phyloP scores from a whole-genome alignment of 2,888 invertebrate species.

The Trachelus troglodyta region DNA sequence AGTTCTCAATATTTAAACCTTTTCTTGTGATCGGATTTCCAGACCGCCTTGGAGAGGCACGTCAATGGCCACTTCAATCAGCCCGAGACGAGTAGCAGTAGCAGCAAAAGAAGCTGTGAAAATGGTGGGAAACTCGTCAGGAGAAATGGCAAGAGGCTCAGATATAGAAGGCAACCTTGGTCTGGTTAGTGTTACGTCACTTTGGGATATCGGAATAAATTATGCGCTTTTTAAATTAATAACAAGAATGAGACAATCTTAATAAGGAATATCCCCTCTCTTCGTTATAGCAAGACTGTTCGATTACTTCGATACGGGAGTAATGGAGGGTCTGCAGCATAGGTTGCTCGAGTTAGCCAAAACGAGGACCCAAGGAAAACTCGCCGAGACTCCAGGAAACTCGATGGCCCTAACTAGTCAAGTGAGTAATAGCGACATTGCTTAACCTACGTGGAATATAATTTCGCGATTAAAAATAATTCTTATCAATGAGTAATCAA shows the following conservation, averaged over 20 bases:
- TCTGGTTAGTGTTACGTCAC: slow-evolving; percentile 74
- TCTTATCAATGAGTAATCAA: slow-evolving; percentile 7
- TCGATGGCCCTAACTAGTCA: slow-evolving; percentile 79
- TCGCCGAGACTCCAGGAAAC: slow-evolving; percentile 75
- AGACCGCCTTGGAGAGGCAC: slow-evolving; percentile 89
- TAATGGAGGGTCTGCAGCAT: slow-evolving; percentile 92
- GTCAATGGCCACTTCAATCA: slow-evolving; percentile 91
- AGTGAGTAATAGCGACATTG: slow-evolving; percentile 56
- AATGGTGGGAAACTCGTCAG: slow-evolving; percentile 81
- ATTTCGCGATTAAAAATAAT: neutral
- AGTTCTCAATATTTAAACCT: slow-evolving; percentile 26
- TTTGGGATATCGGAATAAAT: neutral
- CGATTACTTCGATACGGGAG: slow-evolving; percentile 92
- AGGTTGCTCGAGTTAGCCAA: slow-evolving; percentile 75
- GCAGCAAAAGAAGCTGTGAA: slow-evolving; percentile 78
- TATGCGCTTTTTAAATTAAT: neutral
- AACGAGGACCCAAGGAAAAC: slow-evolving; percentile 72
- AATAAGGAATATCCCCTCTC: neutral
- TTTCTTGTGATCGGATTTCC: slow-evolving; percentile 53
- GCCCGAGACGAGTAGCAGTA: slow-evolving; percentile 72
- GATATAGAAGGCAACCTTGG: slow-evolving; percentile 89
- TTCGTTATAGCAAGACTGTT: slow-evolving; percentile 84
- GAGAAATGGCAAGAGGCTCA: slow-evolving; percentile 88
- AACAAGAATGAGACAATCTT: neutral
- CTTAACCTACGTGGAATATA: neutral